phyloP scores from a whole-genome alignment of 2,797 vertebrate species.

The Bradypus variegatus region DNA sequence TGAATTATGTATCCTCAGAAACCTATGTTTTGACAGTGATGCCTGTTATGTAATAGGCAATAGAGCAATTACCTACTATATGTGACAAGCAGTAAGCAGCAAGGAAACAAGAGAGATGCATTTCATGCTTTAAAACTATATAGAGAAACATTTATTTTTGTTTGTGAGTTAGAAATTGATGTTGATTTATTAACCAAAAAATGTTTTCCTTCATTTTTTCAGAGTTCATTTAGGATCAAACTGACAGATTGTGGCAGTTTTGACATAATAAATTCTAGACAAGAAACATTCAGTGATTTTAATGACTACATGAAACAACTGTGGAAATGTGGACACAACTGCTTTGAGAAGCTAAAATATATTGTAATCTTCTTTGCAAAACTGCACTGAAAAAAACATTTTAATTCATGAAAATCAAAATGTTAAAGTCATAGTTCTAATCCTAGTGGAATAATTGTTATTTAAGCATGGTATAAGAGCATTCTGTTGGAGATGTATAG shows the following conservation, averaged over 20 bases:
- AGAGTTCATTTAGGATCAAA: neutral
- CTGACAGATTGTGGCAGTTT: neutral
- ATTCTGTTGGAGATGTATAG: neutral
- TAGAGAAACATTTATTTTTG: neutral
- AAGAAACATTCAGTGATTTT: neutral
- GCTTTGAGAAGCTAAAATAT: neutral
- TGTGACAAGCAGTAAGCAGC: neutral
- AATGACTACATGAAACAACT: neutral
- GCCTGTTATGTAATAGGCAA: neutral
- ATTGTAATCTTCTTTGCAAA: neutral
- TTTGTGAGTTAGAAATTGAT: neutral
- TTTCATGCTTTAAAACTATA: neutral
- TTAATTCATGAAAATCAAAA: neutral
- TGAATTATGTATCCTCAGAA: no score
- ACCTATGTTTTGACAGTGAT: neutral
- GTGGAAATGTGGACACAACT: neutral
- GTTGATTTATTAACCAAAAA: neutral
- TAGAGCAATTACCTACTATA: neutral
- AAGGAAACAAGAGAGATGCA: neutral
- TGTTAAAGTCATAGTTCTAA: neutral
- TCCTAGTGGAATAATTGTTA: constrained; percentile 4
- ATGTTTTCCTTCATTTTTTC: neutral
- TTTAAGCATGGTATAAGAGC: neutral
- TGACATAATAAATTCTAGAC: neutral
- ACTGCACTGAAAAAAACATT: constrained; percentile 7